A percentile compares a stretch with the other conserved stretches of the same genome.
phyloP scores from a whole-genome alignment of 2,113 vertebrate genomes.

The Dipodomys ordii region DNA sequence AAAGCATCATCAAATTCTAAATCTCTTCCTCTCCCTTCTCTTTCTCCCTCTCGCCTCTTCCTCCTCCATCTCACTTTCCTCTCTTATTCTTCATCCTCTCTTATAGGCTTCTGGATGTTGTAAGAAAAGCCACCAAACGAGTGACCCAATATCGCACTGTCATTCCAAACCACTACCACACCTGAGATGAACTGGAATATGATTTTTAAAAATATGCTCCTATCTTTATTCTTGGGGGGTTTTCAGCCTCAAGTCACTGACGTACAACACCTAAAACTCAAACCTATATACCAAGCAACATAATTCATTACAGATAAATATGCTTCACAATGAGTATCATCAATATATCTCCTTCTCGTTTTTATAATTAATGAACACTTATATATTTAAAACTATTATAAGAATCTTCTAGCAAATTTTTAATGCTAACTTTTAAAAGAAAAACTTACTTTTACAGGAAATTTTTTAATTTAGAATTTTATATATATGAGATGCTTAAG shows the following conservation, averaged over 20 bases:
- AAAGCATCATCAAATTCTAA: neutral
- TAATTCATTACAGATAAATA: slow-evolving; percentile 22
- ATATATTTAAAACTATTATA: slow-evolving; percentile 26
- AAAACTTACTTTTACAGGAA: slow-evolving; percentile 1
- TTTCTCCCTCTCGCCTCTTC: too few relatives aligned
- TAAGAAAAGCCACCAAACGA: neutral
- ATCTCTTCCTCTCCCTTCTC: neutral
- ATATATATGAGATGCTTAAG: neutral
- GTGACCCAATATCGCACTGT: neutral
- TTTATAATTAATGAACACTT: neutral
- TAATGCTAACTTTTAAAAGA: neutral
- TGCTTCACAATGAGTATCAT: neutral
- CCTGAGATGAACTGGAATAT: neutral
- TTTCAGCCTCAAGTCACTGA: neutral
- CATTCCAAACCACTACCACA: neutral
- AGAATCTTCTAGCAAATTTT: slow-evolving; percentile 3
- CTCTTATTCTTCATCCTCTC: too few relatives aligned
- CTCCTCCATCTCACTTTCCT: too few relatives aligned
- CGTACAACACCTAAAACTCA: neutral
- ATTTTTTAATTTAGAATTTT: slow-evolving; percentile 10
- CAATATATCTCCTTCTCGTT: neutral
- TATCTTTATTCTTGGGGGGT: neutral
- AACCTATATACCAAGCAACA: neutral
- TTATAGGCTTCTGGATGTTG: neutral
- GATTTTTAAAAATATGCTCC: neutral